These are phyloP conservation scores for Brachirus orientalis DNA, from an alignment of 2,113 vertebrate genomes.

Conservation along the genomic window DNA sequence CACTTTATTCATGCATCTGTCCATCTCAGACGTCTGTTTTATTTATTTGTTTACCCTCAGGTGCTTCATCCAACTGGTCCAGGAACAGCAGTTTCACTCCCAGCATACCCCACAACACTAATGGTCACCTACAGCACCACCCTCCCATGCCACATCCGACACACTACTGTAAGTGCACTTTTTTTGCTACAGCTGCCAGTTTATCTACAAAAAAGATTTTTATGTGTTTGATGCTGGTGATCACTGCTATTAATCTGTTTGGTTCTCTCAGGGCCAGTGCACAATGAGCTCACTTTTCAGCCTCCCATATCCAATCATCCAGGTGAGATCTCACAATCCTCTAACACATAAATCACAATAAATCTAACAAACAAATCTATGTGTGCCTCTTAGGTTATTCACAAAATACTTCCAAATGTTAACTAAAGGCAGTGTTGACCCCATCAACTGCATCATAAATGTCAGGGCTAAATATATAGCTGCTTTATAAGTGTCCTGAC, in stretches of 20 bases:
- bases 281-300: constrained; percentile 98
- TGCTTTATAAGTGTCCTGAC: no score
- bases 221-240: background rate
- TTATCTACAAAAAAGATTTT: background rate
- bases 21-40: background rate
- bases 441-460: no score
- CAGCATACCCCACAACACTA: constrained; percentile 93
- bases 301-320: constrained; percentile 97
- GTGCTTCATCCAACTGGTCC: constrained; percentile 90
- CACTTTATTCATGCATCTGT: background rate
- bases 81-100: constrained; percentile 90
- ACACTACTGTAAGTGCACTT: constrained; percentile 90
- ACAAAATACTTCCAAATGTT: no score
- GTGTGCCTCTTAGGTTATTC: background rate
- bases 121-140: constrained; percentile 95
- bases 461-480: no score
- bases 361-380: background rate
- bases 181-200: background rate
- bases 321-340: constrained; percentile 82
- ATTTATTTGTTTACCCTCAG: constrained; percentile 63
- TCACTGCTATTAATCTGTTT: constrained; percentile 29
- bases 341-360: background rate
- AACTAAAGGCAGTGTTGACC: no score
- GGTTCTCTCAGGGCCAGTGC: constrained; percentile 88
- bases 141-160: constrained; percentile 92